Base-by-base conservation (phyloP, 2,888 invertebrate genomes). In the Cantharis rustica region DNA sequence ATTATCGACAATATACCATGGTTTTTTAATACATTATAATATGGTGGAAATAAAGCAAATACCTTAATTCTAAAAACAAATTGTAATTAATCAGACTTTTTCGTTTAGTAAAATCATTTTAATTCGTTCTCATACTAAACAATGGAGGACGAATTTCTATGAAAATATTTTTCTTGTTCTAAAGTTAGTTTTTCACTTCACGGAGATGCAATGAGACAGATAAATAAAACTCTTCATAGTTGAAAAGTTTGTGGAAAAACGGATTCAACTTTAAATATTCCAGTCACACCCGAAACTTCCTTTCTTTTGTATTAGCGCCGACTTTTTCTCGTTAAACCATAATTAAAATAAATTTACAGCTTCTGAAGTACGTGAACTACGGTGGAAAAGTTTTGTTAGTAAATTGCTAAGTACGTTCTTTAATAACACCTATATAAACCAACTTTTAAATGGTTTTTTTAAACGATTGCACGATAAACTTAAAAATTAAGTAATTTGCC, bases 331-430 rank as follows among this genome's bases (percentile, higher is more conserved):
- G 86, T 87, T 86, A 86, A 85, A 82, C 82, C 84, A 84, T 84
- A 86, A 87, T 87, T 87, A 86, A 86, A 87, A 87, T 86, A 86
- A 86, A 87, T 86, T 85, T 84, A 84, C 84, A 81, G 82, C 73
- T 82, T 68, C 71, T 80, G 76, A 82, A 83, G 83, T 82, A 79
- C 81, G 77, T 78, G 75, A 72, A 78, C 76, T 71, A 76, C 78
- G 77, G 75, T 64, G 70, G 70, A 64, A 78, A 78, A 78, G 79
- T 79, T 81, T 81, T 79, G 80, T 78, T 79, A 82, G 79, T 70
- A 79, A 82, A 81, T 81, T 82, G 79, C 81, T 75, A 81, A 82
- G 81, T 79, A 75, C 79, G 79, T 72, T 71, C 73, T 79, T 79
- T 80, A 79, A 78, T 75, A 79, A 78, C 73, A 75, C 78, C 77